Evolutionary conservation across 2,113 vertebrate genomes (phyloP).

Genomic region (Chaetorhynchus papuensis): DNA sequence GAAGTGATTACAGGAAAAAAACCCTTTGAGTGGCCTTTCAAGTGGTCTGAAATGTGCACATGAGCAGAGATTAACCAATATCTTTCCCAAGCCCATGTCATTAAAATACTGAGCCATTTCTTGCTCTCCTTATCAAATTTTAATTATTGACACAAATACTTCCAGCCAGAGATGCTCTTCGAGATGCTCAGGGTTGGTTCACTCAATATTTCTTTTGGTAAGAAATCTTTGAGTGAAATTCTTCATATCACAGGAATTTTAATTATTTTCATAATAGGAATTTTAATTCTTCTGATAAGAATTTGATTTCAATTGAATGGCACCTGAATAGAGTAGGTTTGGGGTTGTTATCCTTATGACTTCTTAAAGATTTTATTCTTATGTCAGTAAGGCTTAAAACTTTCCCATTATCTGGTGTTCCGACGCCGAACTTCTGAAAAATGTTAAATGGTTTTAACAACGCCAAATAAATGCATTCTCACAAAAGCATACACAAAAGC

Average conservation of each 20-base stretch:
- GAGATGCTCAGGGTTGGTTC: background rate
- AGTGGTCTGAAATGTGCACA: background rate
- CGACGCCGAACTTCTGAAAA: background rate
- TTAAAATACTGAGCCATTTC: background rate
- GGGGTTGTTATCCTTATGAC: background rate
- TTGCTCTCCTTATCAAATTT: background rate
- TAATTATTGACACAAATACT: background rate
- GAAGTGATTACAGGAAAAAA: background rate
- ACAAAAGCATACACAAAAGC: background rate
- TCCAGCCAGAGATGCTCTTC: background rate
- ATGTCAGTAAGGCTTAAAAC: background rate
- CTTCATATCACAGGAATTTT: background rate
- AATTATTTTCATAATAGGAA: background rate
- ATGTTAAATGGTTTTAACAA: background rate
- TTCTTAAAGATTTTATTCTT: background rate
- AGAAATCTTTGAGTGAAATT: background rate
- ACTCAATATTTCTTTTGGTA: background rate
- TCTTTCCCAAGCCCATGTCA: background rate
- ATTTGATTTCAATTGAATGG: background rate
- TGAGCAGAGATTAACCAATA: background rate
- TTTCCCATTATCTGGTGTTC: constrained; percentile 1
- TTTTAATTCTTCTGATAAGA: background rate
- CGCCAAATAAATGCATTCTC: background rate
- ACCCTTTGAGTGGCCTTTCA: background rate
- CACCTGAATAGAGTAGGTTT: background rate